Conservation (phyloP, 2,888 invertebrate species). For the Microchrysa polita region DNA sequence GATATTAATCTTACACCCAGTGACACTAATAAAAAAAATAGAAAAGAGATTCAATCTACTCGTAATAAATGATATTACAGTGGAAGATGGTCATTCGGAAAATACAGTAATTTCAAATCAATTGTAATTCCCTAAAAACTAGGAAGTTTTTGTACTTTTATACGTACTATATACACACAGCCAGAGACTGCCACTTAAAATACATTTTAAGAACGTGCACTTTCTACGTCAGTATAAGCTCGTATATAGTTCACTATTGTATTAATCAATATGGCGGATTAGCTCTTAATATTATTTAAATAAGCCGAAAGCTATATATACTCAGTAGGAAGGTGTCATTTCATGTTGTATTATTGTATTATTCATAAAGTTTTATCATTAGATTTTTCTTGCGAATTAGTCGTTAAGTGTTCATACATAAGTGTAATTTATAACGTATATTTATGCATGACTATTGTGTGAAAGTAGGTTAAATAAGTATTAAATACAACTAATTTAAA, state of each 20-base stretch:
- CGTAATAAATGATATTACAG: background rate
- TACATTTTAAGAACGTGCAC: too few species aligned
- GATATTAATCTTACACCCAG: constrained; percentile 38
- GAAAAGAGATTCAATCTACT: too few species aligned
- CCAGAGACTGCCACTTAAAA: constrained; percentile 12
- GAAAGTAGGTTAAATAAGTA: too few species aligned
- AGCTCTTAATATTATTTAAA: too few species aligned
- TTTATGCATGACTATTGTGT: too few species aligned
- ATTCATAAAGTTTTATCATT: too few species aligned
- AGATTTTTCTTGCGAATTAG: background rate
- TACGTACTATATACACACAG: constrained; percentile 38
- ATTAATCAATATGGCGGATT: background rate
- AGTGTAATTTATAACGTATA: background rate
- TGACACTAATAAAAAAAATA: too few species aligned
- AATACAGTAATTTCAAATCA: background rate
- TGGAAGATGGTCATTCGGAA: background rate
- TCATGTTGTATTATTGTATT: too few species aligned
- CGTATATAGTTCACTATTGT: constrained; percentile 3
- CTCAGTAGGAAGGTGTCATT: too few species aligned
- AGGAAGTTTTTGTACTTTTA: constrained; percentile 49
- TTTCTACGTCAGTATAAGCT: too few species aligned
- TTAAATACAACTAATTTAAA: too few species aligned
- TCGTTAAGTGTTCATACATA: constrained; percentile 10
- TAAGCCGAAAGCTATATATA: too few species aligned
- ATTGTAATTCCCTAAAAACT: background rate